Percentiles rank a stretch among this genome's conserved stretches.
These are phyloP conservation scores for Hoplodrina blanda DNA, from an alignment of 2,888 invertebrate species.

Conservation along the genomic window DNA sequence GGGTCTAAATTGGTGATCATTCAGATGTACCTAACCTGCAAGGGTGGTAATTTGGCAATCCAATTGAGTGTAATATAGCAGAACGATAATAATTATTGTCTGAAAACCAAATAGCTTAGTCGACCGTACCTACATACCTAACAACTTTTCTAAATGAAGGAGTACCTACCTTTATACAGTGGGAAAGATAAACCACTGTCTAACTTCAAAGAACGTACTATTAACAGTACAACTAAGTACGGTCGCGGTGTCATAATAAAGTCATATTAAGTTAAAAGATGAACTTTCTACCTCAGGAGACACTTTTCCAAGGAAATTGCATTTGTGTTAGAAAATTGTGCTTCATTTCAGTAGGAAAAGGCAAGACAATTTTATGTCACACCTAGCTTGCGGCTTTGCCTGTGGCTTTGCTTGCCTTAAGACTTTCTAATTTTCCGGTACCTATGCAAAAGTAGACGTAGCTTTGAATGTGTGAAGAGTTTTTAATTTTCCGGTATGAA, in stretches of 20 bases:
- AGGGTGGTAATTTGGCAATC: too few species aligned
- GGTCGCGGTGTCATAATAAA: slow-evolving; percentile 31
- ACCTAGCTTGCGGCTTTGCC: background rate
- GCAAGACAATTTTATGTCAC: background rate
- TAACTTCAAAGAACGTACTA: slow-evolving; percentile 23
- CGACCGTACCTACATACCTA: too few species aligned
- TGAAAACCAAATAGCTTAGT: too few species aligned
- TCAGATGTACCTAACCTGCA: too few species aligned
- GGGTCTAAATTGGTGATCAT: too few species aligned
- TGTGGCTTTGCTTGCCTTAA: background rate
- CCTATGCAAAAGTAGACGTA: too few species aligned
- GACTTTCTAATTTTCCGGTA: background rate
- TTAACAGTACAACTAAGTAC: slow-evolving; percentile 17
- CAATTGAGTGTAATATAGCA: too few species aligned
- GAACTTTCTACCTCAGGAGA: slow-evolving; percentile 30
- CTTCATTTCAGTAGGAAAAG: slow-evolving; percentile 13
- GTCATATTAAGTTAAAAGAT: slow-evolving; percentile 33
- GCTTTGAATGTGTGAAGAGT: too few species aligned
- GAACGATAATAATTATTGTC: too few species aligned
- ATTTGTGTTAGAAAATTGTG: slow-evolving; percentile 34
- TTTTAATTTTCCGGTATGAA: background rate
- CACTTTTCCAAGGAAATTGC: slow-evolving; percentile 37
- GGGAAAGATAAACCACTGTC: slow-evolving; percentile 13
- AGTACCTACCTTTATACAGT: slow-evolving; percentile 46
- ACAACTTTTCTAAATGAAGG: background rate